Base-by-base conservation (phyloP, 2,797 vertebrate genomes). In the Spinus pinus region DNA sequence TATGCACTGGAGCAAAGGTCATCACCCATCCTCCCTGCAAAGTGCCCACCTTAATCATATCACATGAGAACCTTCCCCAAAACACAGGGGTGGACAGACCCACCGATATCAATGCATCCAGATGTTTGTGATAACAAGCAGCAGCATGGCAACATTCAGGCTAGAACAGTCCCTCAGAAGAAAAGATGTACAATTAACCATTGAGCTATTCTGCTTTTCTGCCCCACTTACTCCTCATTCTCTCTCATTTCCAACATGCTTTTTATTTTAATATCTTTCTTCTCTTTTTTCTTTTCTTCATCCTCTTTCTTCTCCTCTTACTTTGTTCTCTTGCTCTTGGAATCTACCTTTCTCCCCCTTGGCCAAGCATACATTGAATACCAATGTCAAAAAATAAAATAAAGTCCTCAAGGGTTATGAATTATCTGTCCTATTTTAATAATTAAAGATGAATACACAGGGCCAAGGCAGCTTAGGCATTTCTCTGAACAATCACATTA, bases 401-500 rank as follows among this genome's bases (percentile, higher is more conserved):
- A 93, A 95, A 95, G 97, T 97, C 96, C 97, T 97, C 94, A 97
- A 98, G 96, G 93, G 90, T 84, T 95, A 95, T 92, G 96, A 97
- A 97, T 97, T 97, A 97, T 97, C 97, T 96, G 95, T 95, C 84
- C 91, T 96, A 92, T 94, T 97, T 98, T 96, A 98, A 97, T 97
- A 98, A 98, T 98, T 98, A 97, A 98, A 98, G 91, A 96, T 92
- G 96, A 98, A 97, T 94, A 95, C 82, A 92, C 75, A 95, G 77
- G 84, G 96, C 94, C 93, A 97, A 96, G 93, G 93, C 94, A 78
- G 35, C 88, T 94, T 92, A 97, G 92, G 88, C 84, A 81, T 94
- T 96, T 66, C 11, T 94, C 93, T 95, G 90, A 95, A 92, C 95
- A 94, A 96, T 97, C 94, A 81, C 87, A 95, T 97, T 97, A 93